Percentiles rank a stretch among this genome's conserved stretches.
phyloP scores from a whole-genome alignment of 2,888 invertebrate genomes.

The Lasioglossum calceatum region DNA sequence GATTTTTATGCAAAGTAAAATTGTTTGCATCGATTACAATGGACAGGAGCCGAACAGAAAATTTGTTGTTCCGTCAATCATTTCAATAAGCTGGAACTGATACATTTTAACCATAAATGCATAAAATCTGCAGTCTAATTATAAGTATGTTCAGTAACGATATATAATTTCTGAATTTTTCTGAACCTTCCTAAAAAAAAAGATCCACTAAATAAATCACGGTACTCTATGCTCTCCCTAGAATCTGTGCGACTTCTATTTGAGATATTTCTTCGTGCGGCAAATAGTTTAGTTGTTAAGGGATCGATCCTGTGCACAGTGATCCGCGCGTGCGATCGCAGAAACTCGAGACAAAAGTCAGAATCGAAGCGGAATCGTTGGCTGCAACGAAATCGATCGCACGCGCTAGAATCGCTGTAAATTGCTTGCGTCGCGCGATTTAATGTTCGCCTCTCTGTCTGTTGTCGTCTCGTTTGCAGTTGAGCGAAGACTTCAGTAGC shows the following conservation, averaged over 20 bases:
- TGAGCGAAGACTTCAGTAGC: constrained; percentile 93
- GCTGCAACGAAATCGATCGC: background rate
- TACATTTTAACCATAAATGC: too few species aligned
- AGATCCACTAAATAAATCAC: background rate
- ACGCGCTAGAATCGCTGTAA: background rate
- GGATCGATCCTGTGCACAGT: background rate
- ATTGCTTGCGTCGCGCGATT: constrained; percentile 7
- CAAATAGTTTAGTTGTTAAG: constrained; percentile 4
- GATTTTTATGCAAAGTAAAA: background rate
- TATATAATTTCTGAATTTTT: too few species aligned
- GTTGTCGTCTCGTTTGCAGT: constrained; percentile 83
- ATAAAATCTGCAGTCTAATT: too few species aligned
- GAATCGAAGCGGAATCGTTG: constrained; percentile 1
- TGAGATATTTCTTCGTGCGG: background rate
- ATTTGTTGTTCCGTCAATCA: background rate
- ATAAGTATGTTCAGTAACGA: too few species aligned
- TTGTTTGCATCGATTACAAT: background rate
- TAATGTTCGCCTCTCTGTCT: background rate
- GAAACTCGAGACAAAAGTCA: background rate
- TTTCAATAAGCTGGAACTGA: background rate
- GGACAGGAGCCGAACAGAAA: background rate
- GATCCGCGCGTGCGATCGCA: background rate
- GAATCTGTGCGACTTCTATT: background rate
- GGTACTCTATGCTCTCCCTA: background rate
- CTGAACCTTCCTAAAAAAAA: background rate